Conservation (phyloP, 2,888 invertebrate species). For the Drosophila koepferae region DNA sequence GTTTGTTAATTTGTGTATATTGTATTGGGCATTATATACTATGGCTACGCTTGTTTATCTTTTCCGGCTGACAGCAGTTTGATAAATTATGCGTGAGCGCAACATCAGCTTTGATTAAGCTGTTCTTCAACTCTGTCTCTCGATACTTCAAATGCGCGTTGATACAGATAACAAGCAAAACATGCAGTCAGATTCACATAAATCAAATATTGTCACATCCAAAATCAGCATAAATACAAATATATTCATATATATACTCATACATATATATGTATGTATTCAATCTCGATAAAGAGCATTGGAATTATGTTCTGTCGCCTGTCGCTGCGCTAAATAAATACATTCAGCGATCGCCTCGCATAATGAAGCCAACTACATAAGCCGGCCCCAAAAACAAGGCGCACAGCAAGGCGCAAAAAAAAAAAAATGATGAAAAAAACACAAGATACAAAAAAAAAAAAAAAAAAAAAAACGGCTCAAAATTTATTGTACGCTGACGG, state of each 20-base stretch:
- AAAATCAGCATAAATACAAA: slow-evolving; percentile 20
- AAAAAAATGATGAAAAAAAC: slow-evolving; percentile 47
- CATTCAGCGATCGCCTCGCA: slow-evolving; percentile 56
- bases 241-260: not conserved
- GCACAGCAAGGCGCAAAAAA: slow-evolving; percentile 61
- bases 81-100: slow-evolving; percentile 60
- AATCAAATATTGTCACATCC: slow-evolving; percentile 60
- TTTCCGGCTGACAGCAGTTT: slow-evolving; percentile 66
- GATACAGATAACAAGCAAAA: slow-evolving; percentile 43
- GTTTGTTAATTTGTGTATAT: slow-evolving; percentile 74
- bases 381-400: slow-evolving; percentile 48
- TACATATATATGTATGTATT: not conserved
- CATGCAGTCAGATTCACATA: slow-evolving; percentile 45
- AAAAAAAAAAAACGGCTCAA: slow-evolving; percentile 61
- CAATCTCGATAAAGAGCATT: slow-evolving; percentile 69
- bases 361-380: slow-evolving; percentile 64
- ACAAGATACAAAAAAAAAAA: slow-evolving; percentile 12
- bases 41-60: slow-evolving; percentile 43
- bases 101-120: slow-evolving; percentile 64
- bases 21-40: slow-evolving; percentile 36
- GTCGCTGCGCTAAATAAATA: slow-evolving; percentile 69
- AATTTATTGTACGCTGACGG: slow-evolving; percentile 80
- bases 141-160: slow-evolving; percentile 47
- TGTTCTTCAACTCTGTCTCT: slow-evolving; percentile 40
- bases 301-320: slow-evolving; percentile 76